Percentiles rank a stretch among this genome's conserved stretches.
Conservation (phyloP, 2,113 vertebrate species). For the Jaculus jaculus region DNA sequence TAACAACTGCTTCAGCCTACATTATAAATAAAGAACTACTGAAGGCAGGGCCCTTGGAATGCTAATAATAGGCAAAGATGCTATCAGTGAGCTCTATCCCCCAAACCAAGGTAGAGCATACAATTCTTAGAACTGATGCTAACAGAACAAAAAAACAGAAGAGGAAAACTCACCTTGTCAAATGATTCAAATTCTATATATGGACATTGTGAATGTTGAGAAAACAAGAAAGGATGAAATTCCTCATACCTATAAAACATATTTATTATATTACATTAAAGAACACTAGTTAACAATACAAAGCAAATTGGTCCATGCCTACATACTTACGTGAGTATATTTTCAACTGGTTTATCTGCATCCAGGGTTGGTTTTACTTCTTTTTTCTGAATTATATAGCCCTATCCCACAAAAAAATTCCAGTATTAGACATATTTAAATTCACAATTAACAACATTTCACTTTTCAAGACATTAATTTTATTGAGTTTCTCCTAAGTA, state of each 20-base stretch:
- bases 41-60: too few species aligned
- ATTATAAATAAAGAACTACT: too few species aligned
- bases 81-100: neutral
- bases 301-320: slow-evolving; percentile 30
- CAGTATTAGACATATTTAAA: slow-evolving; percentile 45
- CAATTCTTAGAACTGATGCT: slow-evolving; percentile 28
- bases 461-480: neutral
- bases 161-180: slow-evolving; percentile 90
- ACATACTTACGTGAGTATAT: slow-evolving; percentile 94
- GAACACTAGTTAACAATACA: slow-evolving; percentile 41
- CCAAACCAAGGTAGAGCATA: neutral
- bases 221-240: slow-evolving; percentile 98
- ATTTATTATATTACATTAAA: slow-evolving; percentile 78
- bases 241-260: slow-evolving; percentile 94
- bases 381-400: slow-evolving; percentile 95
- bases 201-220: slow-evolving; percentile 90
- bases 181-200: slow-evolving; percentile 96
- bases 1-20: too few species aligned
- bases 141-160: slow-evolving; percentile 64
- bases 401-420: slow-evolving; percentile 82
- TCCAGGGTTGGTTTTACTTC: slow-evolving; percentile 94
- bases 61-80: too few species aligned
- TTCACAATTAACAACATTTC: slow-evolving; percentile 43
- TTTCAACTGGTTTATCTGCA: slow-evolving; percentile 89
- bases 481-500: slow-evolving; percentile 24